These are phyloP conservation scores for Falco concolor DNA, from an alignment of 2,797 vertebrate species.

Conservation along the genomic window DNA sequence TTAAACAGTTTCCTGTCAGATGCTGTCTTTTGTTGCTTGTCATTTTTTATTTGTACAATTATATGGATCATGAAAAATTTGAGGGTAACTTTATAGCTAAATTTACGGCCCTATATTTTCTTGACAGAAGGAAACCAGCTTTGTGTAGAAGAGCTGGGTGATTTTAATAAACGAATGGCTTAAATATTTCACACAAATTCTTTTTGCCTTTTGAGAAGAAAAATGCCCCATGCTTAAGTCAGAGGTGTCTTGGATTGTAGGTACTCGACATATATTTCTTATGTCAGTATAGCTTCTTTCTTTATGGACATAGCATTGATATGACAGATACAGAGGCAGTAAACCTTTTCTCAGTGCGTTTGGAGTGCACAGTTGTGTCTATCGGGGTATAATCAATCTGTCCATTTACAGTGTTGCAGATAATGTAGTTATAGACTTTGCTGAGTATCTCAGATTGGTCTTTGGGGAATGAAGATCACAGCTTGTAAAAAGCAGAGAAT, in stretches of 20 bases:
- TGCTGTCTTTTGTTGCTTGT: slow-evolving; percentile 29
- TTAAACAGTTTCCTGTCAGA: slow-evolving; percentile 24
- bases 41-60: slow-evolving; percentile 61
- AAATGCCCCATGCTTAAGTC: background rate
- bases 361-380: background rate
- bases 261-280: background rate
- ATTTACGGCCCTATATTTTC: slow-evolving; percentile 38
- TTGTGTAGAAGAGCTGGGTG: slow-evolving; percentile 4
- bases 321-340: background rate
- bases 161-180: slow-evolving; percentile 41
- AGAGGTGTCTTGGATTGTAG: background rate
- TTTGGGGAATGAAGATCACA: background rate
- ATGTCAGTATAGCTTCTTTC: background rate
- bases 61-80: slow-evolving; percentile 45
- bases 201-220: slow-evolving; percentile 3
- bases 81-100: slow-evolving; percentile 26
- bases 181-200: slow-evolving; percentile 25
- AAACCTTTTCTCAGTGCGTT: background rate
- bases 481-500: background rate
- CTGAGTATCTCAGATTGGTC: background rate
- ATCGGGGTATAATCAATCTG: background rate
- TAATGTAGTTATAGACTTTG: background rate
- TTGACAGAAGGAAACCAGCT: slow-evolving; percentile 16
- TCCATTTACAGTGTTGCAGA: background rate
- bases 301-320: background rate